Conservation (phyloP, 2,888 invertebrate genomes). For the Phengaris arion region DNA sequence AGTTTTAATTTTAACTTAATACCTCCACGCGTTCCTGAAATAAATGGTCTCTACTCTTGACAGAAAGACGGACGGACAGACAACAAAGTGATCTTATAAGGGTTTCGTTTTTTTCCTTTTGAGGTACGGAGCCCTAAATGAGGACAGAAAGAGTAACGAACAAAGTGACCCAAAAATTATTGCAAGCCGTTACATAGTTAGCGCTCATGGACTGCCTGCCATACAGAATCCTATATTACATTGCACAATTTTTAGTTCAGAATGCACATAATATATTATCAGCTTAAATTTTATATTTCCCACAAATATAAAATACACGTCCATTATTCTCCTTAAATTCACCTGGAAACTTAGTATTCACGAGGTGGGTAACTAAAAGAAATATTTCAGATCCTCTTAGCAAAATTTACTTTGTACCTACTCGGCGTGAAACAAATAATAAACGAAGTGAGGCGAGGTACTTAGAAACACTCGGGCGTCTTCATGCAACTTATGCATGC, state of each 20-base stretch:
- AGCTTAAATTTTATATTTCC: background rate
- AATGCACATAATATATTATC: background rate
- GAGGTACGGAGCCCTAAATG: too few relatives aligned
- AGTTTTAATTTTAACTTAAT: too few relatives aligned
- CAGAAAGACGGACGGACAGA: too few relatives aligned
- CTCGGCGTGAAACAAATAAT: conserved; percentile 22
- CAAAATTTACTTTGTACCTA: conserved; percentile 17
- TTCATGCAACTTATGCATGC: conserved; percentile 60
- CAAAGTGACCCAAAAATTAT: too few relatives aligned
- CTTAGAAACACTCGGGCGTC: conserved; percentile 60
- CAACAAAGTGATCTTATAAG: too few relatives aligned
- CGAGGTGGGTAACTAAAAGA: conserved; percentile 9
- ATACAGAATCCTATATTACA: too few relatives aligned
- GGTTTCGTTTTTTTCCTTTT: too few relatives aligned
- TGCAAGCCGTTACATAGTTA: too few relatives aligned
- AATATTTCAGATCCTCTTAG: conserved; percentile 26
- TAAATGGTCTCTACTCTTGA: too few relatives aligned
- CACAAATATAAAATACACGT: background rate
- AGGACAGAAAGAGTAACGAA: too few relatives aligned
- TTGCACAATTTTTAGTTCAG: background rate
- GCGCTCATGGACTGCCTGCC: too few relatives aligned
- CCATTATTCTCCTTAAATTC: background rate
- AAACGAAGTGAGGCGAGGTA: conserved; percentile 38
- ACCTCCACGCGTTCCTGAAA: too few relatives aligned
- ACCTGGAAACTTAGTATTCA: background rate